Percentiles rank a stretch among this genome's conserved stretches.
These are phyloP conservation scores for Leptinotarsa tumamoca DNA, from an alignment of 2,888 invertebrate genomes.

Conservation along the genomic window DNA sequence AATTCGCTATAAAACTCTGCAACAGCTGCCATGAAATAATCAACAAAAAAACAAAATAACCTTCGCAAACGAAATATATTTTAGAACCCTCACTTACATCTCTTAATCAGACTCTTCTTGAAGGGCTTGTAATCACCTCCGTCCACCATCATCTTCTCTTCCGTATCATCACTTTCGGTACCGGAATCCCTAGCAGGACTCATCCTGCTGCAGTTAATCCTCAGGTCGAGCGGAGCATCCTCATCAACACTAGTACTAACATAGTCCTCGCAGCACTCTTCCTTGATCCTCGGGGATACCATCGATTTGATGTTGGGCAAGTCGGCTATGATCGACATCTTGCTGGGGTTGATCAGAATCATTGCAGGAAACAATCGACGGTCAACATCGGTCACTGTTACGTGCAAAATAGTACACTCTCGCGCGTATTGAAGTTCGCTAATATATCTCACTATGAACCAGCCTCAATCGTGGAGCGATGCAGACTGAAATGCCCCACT, in stretches of 20 bases:
- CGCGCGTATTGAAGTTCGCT: conserved; percentile 28
- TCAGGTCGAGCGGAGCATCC: conserved; percentile 79
- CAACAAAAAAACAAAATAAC: neutral
- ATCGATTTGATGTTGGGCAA: conserved; percentile 49
- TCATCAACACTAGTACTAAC: conserved; percentile 50
- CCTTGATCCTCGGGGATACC: conserved; percentile 52
- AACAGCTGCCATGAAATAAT: too few relatives aligned
- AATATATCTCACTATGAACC: conserved; percentile 43
- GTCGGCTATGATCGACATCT: conserved; percentile 55
- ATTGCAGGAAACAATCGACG: conserved; percentile 40
- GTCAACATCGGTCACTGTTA: conserved; percentile 42
- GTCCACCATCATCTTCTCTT: conserved; percentile 67
- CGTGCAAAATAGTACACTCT: conserved; percentile 14
- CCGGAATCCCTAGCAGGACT: conserved; percentile 75
- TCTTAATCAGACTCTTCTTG: conserved; percentile 93
- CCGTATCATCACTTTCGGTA: conserved; percentile 85
- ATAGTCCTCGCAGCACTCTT: conserved; percentile 53
- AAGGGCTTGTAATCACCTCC: conserved; percentile 75
- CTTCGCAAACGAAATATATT: neutral
- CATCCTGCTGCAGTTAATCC: conserved; percentile 71
- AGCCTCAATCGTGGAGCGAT: conserved; percentile 42
- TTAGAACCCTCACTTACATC: conserved; percentile 81
- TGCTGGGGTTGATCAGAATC: conserved; percentile 53
- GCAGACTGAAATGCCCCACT: conserved; percentile 68
- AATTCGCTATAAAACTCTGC: too few relatives aligned